Base-by-base conservation (phyloP, 1,140 invertebrate genomes). In the Ips typographus region DNA sequence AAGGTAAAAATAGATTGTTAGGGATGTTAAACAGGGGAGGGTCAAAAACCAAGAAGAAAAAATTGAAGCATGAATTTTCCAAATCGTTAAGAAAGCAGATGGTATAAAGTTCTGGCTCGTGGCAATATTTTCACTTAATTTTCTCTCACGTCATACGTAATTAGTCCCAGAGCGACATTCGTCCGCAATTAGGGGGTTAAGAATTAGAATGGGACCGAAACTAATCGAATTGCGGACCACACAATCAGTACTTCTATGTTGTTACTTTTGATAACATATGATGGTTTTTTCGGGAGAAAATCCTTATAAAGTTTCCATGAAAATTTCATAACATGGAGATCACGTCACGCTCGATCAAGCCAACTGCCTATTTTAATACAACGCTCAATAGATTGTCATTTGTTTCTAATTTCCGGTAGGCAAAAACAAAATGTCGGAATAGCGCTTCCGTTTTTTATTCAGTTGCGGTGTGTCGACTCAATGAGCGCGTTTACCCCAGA, bases 331-430 rank as follows among this genome's bases (percentile, higher is more conserved):
- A 66, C 42, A 49, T 55, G 53, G 42, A 42, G 40, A 66, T 6
- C 44, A 43, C 6, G 52, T 66, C 55, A 66, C 64, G 55, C 53
- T 8, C 43, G 64, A 40, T 37, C 55, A 40, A 44, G 3, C 8
- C 42, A 37, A 40, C 41, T 40, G 55, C 55, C 64, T 57, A 66
- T 49, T 66, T 44, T 58, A 57, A 66, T 58, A 44, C 55, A 57
- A 22, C 53, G 41, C 58, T 66, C 53, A 58, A 66, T 66, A 47
- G 64, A 66, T 66, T 66, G 64, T 44, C 64, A 47, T 66, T 66
- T 66, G 64, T 66, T 44, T 66, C 64, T 58, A 66, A 66, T 66
- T 66, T 66, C 64, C 64, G 64, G 64, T 66, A 5, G 64, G 38
- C 41, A 58, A 58, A 58, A 66, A 66, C 64, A 66, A 66, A 66